Conservation (phyloP, 2,797 vertebrate species). For the Crypturellus tataupa region DNA sequence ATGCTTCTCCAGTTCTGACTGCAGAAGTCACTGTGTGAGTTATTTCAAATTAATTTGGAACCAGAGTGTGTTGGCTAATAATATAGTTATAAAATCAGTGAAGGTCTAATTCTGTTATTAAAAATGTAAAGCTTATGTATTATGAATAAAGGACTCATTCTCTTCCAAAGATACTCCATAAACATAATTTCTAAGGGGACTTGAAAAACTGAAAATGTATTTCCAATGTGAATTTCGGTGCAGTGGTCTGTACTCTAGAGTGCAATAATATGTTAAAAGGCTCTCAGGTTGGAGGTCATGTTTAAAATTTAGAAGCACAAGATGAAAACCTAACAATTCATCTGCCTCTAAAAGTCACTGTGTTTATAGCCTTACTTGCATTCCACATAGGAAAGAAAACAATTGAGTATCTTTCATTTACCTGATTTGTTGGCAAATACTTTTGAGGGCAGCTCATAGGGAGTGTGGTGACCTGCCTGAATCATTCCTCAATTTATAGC, state of each 20-base stretch:
- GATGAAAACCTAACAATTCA: slow-evolving; percentile 15
- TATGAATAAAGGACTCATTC: slow-evolving; percentile 71
- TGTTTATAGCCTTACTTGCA: slow-evolving; percentile 30
- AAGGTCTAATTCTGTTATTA: slow-evolving; percentile 77
- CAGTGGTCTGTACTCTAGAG: neutral
- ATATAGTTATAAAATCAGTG: slow-evolving; percentile 70
- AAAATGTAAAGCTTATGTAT: slow-evolving; percentile 80
- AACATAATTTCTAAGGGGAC: slow-evolving; percentile 72
- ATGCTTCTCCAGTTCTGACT: slow-evolving; percentile 52
- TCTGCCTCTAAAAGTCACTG: slow-evolving; percentile 5
- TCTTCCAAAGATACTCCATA: slow-evolving; percentile 65
- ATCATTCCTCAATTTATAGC: slow-evolving; percentile 33
- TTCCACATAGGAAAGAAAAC: neutral
- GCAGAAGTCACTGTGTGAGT: slow-evolving; percentile 56
- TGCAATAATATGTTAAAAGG: slow-evolving; percentile 30
- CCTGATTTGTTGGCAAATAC: slow-evolving; percentile 54
- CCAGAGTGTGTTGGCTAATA: slow-evolving; percentile 57
- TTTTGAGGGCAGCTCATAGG: neutral
- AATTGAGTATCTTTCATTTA: neutral
- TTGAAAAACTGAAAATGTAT: slow-evolving; percentile 48
- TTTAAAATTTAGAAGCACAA: slow-evolving; percentile 43
- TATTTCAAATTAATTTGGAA: slow-evolving; percentile 70
- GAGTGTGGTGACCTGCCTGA: slow-evolving; percentile 30
- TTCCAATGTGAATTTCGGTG: slow-evolving; percentile 45
- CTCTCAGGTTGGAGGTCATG: slow-evolving; percentile 25